Conservation (phyloP, 2,797 vertebrate genomes). For the Poeciliopsis gracilis region DNA sequence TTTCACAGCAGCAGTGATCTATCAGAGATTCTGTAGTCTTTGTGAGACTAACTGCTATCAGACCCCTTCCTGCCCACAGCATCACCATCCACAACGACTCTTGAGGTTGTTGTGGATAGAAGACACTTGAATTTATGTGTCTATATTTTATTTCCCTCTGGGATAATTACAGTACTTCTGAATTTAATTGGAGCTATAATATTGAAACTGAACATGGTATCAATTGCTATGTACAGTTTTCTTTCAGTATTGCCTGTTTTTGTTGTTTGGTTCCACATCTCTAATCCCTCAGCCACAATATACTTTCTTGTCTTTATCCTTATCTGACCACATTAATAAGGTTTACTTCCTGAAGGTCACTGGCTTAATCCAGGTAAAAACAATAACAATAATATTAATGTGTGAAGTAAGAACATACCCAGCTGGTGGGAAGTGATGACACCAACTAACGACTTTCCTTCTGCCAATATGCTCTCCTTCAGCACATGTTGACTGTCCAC, state of each 20-base stretch:
- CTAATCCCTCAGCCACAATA: neutral
- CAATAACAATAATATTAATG: conserved; percentile 40
- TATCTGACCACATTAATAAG: conserved; percentile 40
- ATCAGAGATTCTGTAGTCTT: neutral
- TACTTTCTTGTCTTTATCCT: conserved; percentile 21
- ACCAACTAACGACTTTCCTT: conserved; percentile 90
- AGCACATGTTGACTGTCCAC: conserved; percentile 89
- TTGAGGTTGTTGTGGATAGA: neutral
- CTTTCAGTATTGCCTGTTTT: neutral
- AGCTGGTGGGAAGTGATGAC: conserved; percentile 93
- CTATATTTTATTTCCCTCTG: neutral
- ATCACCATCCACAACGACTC: neutral
- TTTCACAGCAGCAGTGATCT: neutral
- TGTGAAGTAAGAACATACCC: conserved; percentile 77
- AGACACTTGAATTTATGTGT: neutral
- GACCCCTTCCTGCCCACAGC: neutral
- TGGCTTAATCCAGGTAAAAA: conserved; percentile 69
- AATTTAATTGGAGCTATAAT: neutral
- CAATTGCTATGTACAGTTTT: neutral
- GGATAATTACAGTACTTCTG: neutral
- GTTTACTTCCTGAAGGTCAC: conserved; percentile 64
- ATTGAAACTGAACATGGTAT: neutral
- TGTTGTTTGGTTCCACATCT: neutral
- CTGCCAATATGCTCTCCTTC: conserved; percentile 92
- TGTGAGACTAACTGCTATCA: neutral